A percentile compares a stretch with the other conserved stretches of the same genome.
Evolutionary conservation across 2,797 vertebrate species (phyloP).

Genomic region (Sciurus vulgaris): DNA sequence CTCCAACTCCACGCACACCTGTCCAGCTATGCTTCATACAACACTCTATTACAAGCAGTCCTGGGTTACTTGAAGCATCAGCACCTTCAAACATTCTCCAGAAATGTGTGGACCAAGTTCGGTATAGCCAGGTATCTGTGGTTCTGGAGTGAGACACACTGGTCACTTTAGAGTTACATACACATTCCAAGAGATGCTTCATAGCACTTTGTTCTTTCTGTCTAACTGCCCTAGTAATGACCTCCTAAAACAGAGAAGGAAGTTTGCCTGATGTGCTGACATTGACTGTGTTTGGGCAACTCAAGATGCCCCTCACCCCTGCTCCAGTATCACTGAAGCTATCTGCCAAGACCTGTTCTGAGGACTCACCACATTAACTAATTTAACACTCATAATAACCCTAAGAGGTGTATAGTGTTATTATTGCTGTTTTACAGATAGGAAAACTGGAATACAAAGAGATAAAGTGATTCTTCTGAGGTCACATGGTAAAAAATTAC

Average conservation of each 20-base stretch:
- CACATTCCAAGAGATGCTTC: background rate
- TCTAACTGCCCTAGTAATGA: slow-evolving; percentile 25
- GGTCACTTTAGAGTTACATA: background rate
- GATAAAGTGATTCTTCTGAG: background rate
- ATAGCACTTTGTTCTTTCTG: slow-evolving; percentile 10
- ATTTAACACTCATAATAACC: background rate
- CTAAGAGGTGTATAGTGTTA: background rate
- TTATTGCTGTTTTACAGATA: background rate
- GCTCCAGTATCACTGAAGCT: background rate
- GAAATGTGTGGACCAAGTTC: background rate
- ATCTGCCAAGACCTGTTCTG: background rate
- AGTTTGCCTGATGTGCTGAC: slow-evolving; percentile 49
- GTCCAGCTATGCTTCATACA: background rate
- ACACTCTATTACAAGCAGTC: background rate
- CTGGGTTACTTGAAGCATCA: background rate
- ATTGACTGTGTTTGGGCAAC: background rate
- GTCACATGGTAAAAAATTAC: background rate
- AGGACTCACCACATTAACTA: background rate
- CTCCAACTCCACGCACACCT: background rate
- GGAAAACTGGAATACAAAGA: background rate
- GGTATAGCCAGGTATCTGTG: background rate
- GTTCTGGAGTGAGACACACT: background rate
- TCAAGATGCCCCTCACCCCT: background rate
- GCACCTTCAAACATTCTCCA: background rate
- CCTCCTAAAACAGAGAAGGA: slow-evolving; percentile 71